phyloP scores from a whole-genome alignment of 2,113 vertebrate genomes.

The Onychostruthus taczanowskii region DNA sequence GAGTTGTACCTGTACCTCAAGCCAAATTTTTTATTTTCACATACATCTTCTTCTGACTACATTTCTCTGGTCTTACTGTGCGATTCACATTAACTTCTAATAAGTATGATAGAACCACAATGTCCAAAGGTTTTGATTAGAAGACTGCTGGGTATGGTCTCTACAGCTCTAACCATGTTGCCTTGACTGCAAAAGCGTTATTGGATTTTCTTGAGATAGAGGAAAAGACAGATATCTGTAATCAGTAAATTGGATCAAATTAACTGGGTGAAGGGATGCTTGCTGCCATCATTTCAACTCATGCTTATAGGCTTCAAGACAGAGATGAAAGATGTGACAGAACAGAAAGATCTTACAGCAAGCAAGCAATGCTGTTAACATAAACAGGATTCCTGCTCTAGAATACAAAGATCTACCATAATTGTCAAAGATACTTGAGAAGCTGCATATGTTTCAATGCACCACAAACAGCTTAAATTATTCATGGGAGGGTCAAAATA shows the following conservation, averaged over 20 bases:
- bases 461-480: neutral
- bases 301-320: neutral
- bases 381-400: neutral
- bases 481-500: neutral
- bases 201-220: neutral
- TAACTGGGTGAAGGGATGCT: neutral
- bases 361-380: neutral
- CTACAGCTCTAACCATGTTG: neutral
- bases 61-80: neutral
- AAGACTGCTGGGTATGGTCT: neutral
- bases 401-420: neutral
- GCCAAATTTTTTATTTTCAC: neutral
- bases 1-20: fast-evolving
- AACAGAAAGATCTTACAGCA: neutral
- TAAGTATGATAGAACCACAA: neutral
- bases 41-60: neutral
- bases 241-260: neutral
- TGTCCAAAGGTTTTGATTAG: neutral
- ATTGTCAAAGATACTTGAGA: neutral
- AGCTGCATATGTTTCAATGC: neutral
- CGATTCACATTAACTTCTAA: neutral
- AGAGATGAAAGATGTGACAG: neutral
- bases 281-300: neutral
- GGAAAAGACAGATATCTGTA: neutral
- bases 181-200: neutral